Conservation (phyloP, 1,140 invertebrate genomes). For the Drosophila santomea region DNA sequence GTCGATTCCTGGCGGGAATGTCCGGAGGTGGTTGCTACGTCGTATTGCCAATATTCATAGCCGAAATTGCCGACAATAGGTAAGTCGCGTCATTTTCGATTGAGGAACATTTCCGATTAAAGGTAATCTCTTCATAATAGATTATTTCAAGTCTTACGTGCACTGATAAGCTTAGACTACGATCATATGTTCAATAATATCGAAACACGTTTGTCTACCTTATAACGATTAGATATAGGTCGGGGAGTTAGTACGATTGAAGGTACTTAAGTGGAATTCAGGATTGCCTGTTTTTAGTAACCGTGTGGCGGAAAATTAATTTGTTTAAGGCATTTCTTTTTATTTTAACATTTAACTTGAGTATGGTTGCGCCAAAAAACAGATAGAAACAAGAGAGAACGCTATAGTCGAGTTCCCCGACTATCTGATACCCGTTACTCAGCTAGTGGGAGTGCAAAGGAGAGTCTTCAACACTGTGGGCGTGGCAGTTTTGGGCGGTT, state of each 20-base stretch:
- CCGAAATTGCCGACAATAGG: slow-evolving; percentile 77
- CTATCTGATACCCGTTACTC: too few relatives aligned
- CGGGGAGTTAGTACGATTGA: neutral
- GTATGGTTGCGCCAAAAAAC: neutral
- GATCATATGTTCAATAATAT: neutral
- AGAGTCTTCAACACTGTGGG: too few relatives aligned
- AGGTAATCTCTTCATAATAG: slow-evolving; percentile 8
- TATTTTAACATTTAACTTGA: neutral
- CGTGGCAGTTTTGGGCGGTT: too few relatives aligned
- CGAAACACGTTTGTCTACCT: slow-evolving; percentile 9
- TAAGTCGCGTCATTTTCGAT: slow-evolving; percentile 29
- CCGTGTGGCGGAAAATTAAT: too few relatives aligned
- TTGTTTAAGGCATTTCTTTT: neutral
- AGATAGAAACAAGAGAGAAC: too few relatives aligned
- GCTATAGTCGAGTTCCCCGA: too few relatives aligned
- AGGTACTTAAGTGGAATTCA: neutral
- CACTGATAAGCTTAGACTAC: slow-evolving; percentile 22
- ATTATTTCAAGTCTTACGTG: slow-evolving; percentile 57
- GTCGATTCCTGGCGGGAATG: slow-evolving; percentile 83
- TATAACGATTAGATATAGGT: slow-evolving; percentile 28
- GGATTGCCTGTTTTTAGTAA: too few relatives aligned
- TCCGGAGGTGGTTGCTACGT: slow-evolving; percentile 72
- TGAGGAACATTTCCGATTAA: neutral
- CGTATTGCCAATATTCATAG: slow-evolving; percentile 67
- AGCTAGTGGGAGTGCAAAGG: too few relatives aligned